These are phyloP conservation scores for Hoplostethus atlanticus DNA, from an alignment of 2,797 vertebrate species.

Conservation along the genomic window DNA sequence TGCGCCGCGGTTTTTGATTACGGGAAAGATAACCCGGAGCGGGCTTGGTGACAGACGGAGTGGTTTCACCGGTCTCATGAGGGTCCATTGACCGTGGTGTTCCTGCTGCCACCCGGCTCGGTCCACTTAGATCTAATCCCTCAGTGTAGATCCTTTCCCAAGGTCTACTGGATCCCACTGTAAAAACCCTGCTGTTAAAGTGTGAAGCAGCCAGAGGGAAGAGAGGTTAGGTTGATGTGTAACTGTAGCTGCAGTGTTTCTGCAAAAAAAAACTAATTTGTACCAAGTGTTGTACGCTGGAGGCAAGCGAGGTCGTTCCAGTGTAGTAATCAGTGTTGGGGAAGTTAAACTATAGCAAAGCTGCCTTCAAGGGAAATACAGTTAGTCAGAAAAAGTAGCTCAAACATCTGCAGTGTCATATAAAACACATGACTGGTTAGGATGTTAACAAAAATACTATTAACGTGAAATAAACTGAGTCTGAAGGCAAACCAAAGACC, in stretches of 20 bases:
- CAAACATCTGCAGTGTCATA: too few species aligned
- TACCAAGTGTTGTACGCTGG: neutral
- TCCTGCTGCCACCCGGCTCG: conserved; percentile 40
- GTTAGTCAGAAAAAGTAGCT: too few species aligned
- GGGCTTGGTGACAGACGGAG: conserved; percentile 55
- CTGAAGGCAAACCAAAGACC: too few species aligned
- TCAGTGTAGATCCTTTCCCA: conserved; percentile 34
- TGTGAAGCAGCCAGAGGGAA: conserved; percentile 18
- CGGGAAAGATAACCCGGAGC: conserved; percentile 62
- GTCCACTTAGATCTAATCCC: conserved; percentile 48
- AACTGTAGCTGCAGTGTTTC: conserved; percentile 36
- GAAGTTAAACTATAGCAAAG: too few species aligned
- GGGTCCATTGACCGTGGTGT: conserved; percentile 38
- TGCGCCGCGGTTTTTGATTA: conserved; percentile 62
- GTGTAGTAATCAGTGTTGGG: too few species aligned
- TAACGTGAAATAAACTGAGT: too few species aligned
- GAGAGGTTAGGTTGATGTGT: conserved; percentile 4
- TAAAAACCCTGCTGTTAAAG: conserved; percentile 27
- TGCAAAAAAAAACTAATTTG: conserved; percentile 14
- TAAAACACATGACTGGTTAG: too few species aligned
- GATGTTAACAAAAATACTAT: too few species aligned
- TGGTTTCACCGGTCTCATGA: conserved; percentile 58
- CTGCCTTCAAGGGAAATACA: too few species aligned
- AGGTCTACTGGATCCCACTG: conserved; percentile 17
- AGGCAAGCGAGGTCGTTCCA: too few species aligned